Base-by-base conservation (phyloP, 2,797 vertebrate genomes). In the Pyrocephalus nanus region DNA sequence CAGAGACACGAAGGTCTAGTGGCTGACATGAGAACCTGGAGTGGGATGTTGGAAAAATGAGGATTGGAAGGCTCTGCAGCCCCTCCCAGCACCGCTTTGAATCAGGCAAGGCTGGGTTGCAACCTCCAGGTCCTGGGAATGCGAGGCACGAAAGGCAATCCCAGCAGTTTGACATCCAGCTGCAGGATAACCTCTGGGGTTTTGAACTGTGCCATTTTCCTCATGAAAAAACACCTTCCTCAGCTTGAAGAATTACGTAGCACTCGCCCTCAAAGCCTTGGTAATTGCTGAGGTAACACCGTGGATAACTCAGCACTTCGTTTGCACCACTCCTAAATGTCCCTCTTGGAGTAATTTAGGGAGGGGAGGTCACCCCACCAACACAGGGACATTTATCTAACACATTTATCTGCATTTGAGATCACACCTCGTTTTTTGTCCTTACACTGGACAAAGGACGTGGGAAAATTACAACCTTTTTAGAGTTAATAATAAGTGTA, bases 231-330 rank as follows among this genome's bases (percentile, higher is more conserved):
- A 90, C 90, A 88, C 45, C 79, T 94, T 81, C 58, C 70, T 43
- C 73, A 61, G 76, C 54, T 96, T 16, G 6, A 55, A 88, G 92
- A 96, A 84, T 94, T 88, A 90, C 60, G 66, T 30, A 86, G 54
- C 32, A 8, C 47, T 92, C 93, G 76, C 82, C 60, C 79, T 93
- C 70, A 88, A 81, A 88, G 32, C 58, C 73, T 72, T 25, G 27
- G 45, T 86, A 95, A 86, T 86, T 81, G 80, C 88, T 80, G 58
- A 81, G 73, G 80, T 84, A 92, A 92, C 79, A 84, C 86, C 80
- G 34, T 22, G 62, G 79, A 64, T 93, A 92, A 75, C 74, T 84
- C 72, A 86, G 30, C 45, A 9, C 42, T 29, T 4, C 2, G 12
- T 75, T 43, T 88, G 57, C 62, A 51, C 11, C 47, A 54, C n/a